A percentile compares a stretch with the other conserved stretches of the same genome.
Conservation (phyloP, 2,113 vertebrate genomes). For the Lophochroa leadbeateri region DNA sequence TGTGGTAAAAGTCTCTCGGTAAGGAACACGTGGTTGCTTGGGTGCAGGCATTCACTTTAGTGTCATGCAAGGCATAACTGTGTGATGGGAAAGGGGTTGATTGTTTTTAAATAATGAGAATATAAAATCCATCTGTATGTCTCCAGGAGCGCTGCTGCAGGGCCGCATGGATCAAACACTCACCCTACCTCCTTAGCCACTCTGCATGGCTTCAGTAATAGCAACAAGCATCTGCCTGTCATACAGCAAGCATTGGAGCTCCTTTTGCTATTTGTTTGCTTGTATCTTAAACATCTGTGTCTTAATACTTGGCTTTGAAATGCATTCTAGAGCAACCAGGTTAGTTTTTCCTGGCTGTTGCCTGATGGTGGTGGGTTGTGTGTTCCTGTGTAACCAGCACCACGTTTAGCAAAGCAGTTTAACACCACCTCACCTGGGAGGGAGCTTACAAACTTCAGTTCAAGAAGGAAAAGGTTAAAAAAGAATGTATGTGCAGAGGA, state of each 20-base stretch:
- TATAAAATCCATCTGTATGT: rapidly evolving
- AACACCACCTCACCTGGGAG: constrained; percentile 32
- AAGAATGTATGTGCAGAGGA: constrained; percentile 48
- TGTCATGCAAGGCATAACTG: neutral
- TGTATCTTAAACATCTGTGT: neutral
- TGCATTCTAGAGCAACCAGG: neutral
- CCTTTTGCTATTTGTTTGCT: constrained; percentile 49
- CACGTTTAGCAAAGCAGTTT: neutral
- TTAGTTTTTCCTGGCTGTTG: neutral
- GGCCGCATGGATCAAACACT: neutral
- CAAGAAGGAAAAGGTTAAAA: constrained; percentile 68
- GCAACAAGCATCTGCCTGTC: constrained; percentile 10
- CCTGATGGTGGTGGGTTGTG: neutral
- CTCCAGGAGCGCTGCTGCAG: neutral
- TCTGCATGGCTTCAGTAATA: neutral
- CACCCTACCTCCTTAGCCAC: neutral
- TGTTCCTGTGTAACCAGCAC: neutral
- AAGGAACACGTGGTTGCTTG: neutral
- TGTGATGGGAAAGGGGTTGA: rapidly evolving
- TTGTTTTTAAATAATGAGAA: neutral
- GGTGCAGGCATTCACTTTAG: neutral
- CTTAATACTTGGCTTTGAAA: neutral
- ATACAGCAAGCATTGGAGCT: neutral
- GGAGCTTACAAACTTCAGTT: constrained; percentile 32
- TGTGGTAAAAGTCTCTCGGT: rapidly evolving